These are phyloP conservation scores for Neria commutata DNA, from an alignment of 2,888 invertebrate species.

Conservation along the genomic window DNA sequence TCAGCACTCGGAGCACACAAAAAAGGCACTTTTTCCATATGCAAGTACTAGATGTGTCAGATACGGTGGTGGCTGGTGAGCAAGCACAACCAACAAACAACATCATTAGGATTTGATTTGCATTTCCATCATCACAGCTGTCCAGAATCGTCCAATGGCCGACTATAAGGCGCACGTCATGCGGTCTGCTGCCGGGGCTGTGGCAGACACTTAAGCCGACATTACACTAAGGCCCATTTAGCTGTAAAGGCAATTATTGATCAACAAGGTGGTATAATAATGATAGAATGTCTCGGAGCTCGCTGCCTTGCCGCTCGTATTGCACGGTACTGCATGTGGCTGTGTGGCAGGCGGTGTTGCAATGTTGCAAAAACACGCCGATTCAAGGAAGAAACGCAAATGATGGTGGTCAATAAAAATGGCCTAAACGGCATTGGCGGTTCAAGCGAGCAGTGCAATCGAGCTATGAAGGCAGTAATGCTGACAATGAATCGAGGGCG, in stretches of 20 bases:
- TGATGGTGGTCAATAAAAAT: conserved; percentile 8
- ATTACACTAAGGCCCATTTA: conserved; percentile 54
- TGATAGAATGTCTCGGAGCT: conserved; percentile 29
- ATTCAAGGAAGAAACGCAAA: background rate
- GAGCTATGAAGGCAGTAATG: too few species aligned
- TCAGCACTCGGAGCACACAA: background rate
- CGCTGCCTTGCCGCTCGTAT: too few species aligned
- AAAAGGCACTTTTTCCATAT: background rate
- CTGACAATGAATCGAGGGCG: conserved; percentile 12
- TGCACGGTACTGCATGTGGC: background rate
- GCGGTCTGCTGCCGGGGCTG: conserved; percentile 3
- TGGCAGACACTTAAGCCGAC: conserved; percentile 30
- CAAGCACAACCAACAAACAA: conserved; percentile 35
- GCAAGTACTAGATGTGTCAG: too few species aligned
- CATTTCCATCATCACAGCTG: conserved; percentile 47
- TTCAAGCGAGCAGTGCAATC: too few species aligned
- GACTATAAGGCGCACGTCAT: too few species aligned
- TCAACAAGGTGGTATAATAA: conserved; percentile 59
- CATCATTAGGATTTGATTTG: conserved; percentile 59
- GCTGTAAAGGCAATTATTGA: conserved; percentile 59
- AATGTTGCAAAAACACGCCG: too few species aligned
- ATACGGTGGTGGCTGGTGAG: too few species aligned
- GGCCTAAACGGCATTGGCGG: background rate
- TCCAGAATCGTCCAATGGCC: conserved; percentile 7
- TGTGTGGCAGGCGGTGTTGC: background rate